Base-by-base conservation (phyloP, 2,888 invertebrate genomes). In the Hyposoter dolosus region DNA sequence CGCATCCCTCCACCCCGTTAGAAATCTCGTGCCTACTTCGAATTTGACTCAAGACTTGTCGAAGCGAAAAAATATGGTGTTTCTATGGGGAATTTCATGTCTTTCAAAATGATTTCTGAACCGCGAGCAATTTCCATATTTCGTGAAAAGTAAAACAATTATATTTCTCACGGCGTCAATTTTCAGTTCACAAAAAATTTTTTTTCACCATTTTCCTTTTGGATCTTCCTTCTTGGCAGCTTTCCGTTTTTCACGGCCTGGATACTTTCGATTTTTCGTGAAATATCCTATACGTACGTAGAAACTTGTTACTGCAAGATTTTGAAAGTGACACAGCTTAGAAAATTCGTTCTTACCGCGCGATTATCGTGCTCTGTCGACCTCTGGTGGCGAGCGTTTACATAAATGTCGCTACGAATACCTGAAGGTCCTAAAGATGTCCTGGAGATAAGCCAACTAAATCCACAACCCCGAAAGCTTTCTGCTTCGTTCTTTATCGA, bases 361-460 rank as follows among this genome's bases (percentile, higher is more conserved):
- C 90, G 91, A 92, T 92, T 91, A 91, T 92, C 78, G 60, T 50
- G 75, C 85, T 85, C 85, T 84, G 76, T 82, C 87, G 83, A 81
- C 77, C 82, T 85, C 86, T 84, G 84, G 87, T 89, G 88, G 68
- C 85, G 80, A 87, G 87, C 88, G 89, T 91, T 92, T 90, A 91
- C 92, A 91, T 93, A 93, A 93, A 93, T 88, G 93, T 93, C 93
- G 85, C 89, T 84, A 83, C 85, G 89, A 89, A 92, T 93, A 90
- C 89, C 79, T 76, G 74, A 63, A 86, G 88, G 90, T 90, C 89
- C 86, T 93, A 93, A 93, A 93, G 90, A 93, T 92, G 92, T 91
- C 92, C 83, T 79, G 83, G 72, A 87, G 92, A 92, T 92, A 91
- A 91, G 89, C 88, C 88, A 83, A 45, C 80, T 60, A 83, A 88